phyloP scores from a whole-genome alignment of 2,113 vertebrate species.

The Anoura caudifer region DNA sequence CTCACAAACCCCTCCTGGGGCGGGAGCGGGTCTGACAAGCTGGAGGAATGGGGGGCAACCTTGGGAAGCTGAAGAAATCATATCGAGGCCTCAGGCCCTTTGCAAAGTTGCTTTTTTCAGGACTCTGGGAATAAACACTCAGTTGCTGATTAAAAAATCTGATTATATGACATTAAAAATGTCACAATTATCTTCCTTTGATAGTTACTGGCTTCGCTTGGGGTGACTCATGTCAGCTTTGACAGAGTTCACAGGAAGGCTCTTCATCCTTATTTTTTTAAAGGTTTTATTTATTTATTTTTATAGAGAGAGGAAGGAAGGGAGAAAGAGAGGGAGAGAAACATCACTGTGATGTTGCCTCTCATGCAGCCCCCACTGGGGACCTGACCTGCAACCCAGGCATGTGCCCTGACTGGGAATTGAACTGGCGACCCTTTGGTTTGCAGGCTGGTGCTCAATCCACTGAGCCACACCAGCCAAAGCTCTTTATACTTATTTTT shows the following conservation, averaged over 20 bases:
- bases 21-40: neutral
- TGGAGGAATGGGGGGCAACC: neutral
- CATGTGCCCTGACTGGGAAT: too few relatives aligned
- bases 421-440: too few relatives aligned
- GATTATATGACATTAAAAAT: neutral
- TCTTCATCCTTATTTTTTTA: neutral
- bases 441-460: too few relatives aligned
- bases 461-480: too few relatives aligned
- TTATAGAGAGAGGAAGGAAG: too few relatives aligned
- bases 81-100: neutral
- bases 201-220: neutral
- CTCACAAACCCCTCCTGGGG: neutral
- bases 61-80: neutral
- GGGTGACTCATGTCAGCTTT: neutral
- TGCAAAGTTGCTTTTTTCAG: neutral
- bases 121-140: neutral
- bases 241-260: neutral
- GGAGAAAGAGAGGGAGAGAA: too few relatives aligned
- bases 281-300: too few relatives aligned
- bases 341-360: too few relatives aligned
- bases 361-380: too few relatives aligned
- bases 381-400: too few relatives aligned
- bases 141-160: neutral
- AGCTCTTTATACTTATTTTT: neutral
- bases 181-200: neutral